Evolutionary conservation across 2,113 vertebrate species (phyloP).

Genomic region (Phyllostomus hastatus): DNA sequence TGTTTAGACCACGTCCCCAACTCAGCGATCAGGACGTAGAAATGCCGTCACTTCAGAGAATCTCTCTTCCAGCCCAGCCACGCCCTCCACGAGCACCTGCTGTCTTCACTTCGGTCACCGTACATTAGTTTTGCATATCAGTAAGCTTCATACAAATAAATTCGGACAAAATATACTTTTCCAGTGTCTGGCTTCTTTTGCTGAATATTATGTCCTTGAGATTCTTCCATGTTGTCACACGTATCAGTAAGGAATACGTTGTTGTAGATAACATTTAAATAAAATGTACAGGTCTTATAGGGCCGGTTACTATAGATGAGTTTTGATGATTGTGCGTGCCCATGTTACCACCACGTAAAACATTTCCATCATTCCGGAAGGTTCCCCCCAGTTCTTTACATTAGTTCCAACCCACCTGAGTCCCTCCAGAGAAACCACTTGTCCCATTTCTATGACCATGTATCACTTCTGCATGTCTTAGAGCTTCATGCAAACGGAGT

Average conservation of each 20-base stretch:
- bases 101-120: no score
- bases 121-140: no score
- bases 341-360: neutral
- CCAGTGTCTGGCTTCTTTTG: no score
- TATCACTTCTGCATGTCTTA: neutral
- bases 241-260: neutral
- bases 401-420: neutral
- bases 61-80: neutral
- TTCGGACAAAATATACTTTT: no score
- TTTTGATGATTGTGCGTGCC: neutral
- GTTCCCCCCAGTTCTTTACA: neutral
- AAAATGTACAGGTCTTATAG: neutral
- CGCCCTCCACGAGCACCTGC: neutral
- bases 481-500: neutral
- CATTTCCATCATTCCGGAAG: neutral
- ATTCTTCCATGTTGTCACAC: neutral
- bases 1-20: neutral
- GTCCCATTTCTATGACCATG: neutral
- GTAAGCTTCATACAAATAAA: no score
- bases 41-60: neutral
- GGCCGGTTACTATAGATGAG: neutral
- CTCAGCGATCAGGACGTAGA: neutral
- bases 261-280: neutral
- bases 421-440: neutral
- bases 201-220: neutral